These are phyloP conservation scores for Monarcha castaneiventris DNA, from an alignment of 2,113 vertebrate species.

Conservation along the genomic window DNA sequence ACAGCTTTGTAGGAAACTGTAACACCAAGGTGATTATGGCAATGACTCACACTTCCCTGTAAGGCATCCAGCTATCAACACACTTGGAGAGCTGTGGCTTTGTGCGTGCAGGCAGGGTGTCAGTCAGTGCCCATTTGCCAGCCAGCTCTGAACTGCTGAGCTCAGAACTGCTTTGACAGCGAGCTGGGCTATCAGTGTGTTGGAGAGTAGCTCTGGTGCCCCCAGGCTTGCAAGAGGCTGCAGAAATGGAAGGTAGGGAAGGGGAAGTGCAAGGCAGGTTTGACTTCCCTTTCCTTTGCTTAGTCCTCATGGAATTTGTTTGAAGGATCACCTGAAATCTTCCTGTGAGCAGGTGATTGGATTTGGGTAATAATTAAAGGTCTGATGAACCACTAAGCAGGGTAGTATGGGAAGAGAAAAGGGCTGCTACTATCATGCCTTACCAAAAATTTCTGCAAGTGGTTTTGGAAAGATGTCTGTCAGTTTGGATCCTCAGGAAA, in stretches of 20 bases:
- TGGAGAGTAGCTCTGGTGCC: background rate
- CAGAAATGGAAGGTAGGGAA: background rate
- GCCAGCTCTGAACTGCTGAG: background rate
- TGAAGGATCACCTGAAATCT: background rate
- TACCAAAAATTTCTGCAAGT: background rate
- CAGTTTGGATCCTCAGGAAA: background rate
- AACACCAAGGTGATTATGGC: constrained; percentile 62
- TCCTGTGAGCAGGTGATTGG: background rate
- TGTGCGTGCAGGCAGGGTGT: constrained; percentile 18
- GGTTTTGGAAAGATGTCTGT: background rate
- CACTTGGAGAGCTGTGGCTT: constrained; percentile 1
- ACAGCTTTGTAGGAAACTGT: constrained; percentile 60
- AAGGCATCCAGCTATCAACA: constrained; percentile 56
- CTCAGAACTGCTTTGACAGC: background rate
- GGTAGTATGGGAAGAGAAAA: background rate
- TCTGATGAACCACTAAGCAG: background rate
- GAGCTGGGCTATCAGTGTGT: background rate
- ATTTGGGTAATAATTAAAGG: background rate
- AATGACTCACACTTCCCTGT: constrained; percentile 60
- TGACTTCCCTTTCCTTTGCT: background rate
- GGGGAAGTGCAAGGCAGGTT: background rate
- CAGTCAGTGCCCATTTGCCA: constrained; percentile 24
- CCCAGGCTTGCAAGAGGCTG: background rate
- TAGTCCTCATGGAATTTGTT: background rate
- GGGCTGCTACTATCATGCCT: background rate